These are phyloP conservation scores for Zoanthus sociatus DNA, from an alignment of 92 coral and sea anemone species.

Conservation along the genomic window DNA sequence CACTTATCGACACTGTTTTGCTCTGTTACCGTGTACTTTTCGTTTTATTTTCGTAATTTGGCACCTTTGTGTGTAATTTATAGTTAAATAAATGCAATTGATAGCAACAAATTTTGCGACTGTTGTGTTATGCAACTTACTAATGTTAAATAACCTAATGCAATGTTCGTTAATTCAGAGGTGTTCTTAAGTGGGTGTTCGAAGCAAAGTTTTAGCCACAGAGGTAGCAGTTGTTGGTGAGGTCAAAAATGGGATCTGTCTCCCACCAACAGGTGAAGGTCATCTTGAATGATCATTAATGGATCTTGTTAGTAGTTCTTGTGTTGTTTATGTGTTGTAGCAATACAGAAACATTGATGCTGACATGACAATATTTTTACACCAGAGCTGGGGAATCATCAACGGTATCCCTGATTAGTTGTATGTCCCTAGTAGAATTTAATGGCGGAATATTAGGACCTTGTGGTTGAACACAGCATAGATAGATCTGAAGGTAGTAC, in stretches of 20 bases:
- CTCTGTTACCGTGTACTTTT: conserved; percentile 14
- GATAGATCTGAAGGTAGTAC: conserved; percentile 1
- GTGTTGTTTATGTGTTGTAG: not conserved
- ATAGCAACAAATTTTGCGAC: not conserved
- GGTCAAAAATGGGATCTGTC: not conserved
- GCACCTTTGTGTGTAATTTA: not conserved
- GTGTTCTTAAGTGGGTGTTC: not conserved
- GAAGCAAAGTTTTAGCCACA: conserved; percentile 6
- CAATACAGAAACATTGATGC: not conserved
- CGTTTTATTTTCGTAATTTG: not conserved
- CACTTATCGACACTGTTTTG: conserved; percentile 19
- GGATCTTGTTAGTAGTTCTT: not conserved
- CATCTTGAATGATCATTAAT: not conserved
- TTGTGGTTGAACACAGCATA: not conserved
- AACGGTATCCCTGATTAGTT: not conserved
- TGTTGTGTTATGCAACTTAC: not conserved
- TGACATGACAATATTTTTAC: not conserved
- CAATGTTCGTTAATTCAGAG: not conserved
- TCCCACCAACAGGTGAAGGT: not conserved
- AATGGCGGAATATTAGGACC: not conserved
- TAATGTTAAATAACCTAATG: not conserved
- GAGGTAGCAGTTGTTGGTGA: not conserved
- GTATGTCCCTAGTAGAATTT: not conserved
- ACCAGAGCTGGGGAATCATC: not conserved
- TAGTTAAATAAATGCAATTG: not conserved